Conservation (phyloP, 2,797 vertebrate species). For the Erethizon dorsatum region DNA sequence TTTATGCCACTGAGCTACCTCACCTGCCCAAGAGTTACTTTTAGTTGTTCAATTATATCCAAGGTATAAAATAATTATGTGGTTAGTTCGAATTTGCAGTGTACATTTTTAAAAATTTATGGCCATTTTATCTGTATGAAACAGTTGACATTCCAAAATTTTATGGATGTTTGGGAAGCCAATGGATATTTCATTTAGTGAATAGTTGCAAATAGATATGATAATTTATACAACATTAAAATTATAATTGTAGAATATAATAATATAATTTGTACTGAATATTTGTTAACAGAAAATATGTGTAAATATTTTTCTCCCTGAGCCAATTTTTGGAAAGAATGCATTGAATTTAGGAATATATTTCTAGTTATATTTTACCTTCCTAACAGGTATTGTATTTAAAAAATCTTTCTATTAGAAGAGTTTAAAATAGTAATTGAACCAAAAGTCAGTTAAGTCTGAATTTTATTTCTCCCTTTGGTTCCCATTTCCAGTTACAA, state of each 20-base stretch:
- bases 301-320: neutral
- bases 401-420: neutral
- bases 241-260: neutral
- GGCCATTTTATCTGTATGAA: neutral
- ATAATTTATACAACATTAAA: neutral
- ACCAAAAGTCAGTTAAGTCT: neutral
- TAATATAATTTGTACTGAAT: neutral
- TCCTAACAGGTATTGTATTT: neutral
- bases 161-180: neutral
- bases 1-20: too few relatives aligned
- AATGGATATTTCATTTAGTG: neutral
- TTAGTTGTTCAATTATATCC: neutral
- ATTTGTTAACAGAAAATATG: neutral
- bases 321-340: neutral
- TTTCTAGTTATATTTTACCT: neutral
- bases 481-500: neutral
- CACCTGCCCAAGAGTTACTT: too few relatives aligned
- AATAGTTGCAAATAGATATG: neutral
- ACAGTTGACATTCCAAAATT: neutral
- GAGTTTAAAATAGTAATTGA: neutral
- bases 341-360: neutral
- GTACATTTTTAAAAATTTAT: neutral
- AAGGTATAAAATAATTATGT: neutral
- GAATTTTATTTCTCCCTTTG: neutral
- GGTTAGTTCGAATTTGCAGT: neutral